Conservation (phyloP, 2,888 invertebrate genomes). For the Junonia oenone region DNA sequence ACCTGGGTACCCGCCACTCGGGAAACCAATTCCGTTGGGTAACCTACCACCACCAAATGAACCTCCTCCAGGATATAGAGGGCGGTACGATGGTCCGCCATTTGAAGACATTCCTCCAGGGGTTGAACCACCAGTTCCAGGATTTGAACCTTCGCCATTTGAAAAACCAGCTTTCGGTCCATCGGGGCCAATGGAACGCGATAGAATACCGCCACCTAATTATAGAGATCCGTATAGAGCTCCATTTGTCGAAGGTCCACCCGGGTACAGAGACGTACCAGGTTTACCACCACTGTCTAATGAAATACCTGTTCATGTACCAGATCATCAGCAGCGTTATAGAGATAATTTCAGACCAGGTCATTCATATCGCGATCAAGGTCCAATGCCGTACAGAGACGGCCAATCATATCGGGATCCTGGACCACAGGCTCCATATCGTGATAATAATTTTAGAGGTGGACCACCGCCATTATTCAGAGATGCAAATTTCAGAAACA, state of each 20-base stretch:
- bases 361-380: slow-evolving; percentile 59
- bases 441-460: slow-evolving; percentile 57
- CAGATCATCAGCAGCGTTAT: slow-evolving; percentile 54
- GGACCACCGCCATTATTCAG: slow-evolving; percentile 58
- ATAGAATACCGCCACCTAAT: slow-evolving; percentile 56
- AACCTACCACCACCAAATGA: slow-evolving; percentile 49
- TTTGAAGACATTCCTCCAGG: slow-evolving; percentile 82
- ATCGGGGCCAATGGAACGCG: slow-evolving; percentile 55
- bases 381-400: slow-evolving; percentile 47
- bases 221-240: slow-evolving; percentile 63
- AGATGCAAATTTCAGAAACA: slow-evolving; percentile 55
- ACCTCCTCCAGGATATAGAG: slow-evolving; percentile 58
- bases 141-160: slow-evolving; percentile 79
- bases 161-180: slow-evolving; percentile 68
- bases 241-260: slow-evolving; percentile 53
- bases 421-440: slow-evolving; percentile 47
- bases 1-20: slow-evolving; percentile 52
- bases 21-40: slow-evolving; percentile 56
- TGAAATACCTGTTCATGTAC: slow-evolving; percentile 67
- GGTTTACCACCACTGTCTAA: slow-evolving; percentile 44
- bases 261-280: slow-evolving; percentile 51
- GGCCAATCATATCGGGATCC: slow-evolving; percentile 53
- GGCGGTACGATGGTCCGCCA: slow-evolving; percentile 63
- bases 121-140: slow-evolving; percentile 82
- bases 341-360: slow-evolving; percentile 63